phyloP scores from a whole-genome alignment of 2,113 vertebrate species.

The Menura novaehollandiae region DNA sequence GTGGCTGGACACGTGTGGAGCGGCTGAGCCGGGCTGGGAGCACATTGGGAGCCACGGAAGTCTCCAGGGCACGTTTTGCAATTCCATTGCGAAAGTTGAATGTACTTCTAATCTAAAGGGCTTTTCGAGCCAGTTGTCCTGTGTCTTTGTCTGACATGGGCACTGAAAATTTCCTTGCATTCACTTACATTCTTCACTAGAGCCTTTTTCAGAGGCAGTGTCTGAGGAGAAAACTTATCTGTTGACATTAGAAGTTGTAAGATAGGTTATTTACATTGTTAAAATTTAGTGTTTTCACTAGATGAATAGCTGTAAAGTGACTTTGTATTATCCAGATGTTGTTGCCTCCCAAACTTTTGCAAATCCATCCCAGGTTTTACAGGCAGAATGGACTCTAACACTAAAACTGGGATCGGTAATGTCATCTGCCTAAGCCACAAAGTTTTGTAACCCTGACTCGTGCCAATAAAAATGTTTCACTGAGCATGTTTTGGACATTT shows the following conservation, averaged over 20 bases:
- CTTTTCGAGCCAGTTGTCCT: not conserved
- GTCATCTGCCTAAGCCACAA: slow-evolving; percentile 41
- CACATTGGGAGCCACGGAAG: rapidly evolving
- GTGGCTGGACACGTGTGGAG: not conserved
- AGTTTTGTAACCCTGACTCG: not conserved
- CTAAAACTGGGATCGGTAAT: not conserved
- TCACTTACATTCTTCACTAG: not conserved
- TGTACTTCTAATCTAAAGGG: not conserved
- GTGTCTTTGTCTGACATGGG: not conserved
- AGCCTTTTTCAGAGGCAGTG: not conserved
- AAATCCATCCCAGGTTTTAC: slow-evolving; percentile 49
- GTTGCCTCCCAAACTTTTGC: not conserved
- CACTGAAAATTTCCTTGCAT: not conserved
- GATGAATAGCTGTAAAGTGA: not conserved
- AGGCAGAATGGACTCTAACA: not conserved
- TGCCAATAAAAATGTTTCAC: slow-evolving; percentile 50
- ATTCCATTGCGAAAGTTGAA: not conserved
- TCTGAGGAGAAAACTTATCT: not conserved
- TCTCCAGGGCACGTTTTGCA: not conserved
- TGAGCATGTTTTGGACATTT: not conserved
- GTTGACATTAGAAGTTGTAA: not conserved
- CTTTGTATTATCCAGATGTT: not conserved
- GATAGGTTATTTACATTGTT: not conserved
- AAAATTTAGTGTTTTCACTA: not conserved
- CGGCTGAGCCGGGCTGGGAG: not conserved